Conservation (phyloP, 2,797 vertebrate species). For the Gastrophryne carolinensis region DNA sequence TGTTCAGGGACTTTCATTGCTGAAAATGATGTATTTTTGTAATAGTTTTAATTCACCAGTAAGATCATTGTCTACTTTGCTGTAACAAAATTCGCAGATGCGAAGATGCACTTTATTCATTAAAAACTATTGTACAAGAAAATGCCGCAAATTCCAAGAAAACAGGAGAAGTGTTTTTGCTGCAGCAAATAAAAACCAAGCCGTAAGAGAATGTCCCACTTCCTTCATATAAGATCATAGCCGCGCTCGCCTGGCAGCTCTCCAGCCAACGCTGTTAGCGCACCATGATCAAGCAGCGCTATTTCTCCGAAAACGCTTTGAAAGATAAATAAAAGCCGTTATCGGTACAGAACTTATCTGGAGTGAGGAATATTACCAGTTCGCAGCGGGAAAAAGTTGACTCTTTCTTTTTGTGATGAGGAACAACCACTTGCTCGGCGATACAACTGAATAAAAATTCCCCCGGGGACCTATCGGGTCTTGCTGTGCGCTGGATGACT, state of each 20-base stretch:
- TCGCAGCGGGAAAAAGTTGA: background rate
- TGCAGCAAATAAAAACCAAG: background rate
- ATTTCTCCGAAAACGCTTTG: conserved; percentile 6
- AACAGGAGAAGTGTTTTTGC: background rate
- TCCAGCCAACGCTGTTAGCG: background rate
- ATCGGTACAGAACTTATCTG: conserved; percentile 25
- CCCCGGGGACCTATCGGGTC: background rate
- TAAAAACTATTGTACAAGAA: no score
- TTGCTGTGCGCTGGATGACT: conserved; percentile 28
- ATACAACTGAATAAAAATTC: background rate
- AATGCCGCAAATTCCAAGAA: no score
- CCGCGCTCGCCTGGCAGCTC: background rate
- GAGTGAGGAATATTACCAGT: background rate
- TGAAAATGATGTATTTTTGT: no score
- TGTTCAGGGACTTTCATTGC: no score
- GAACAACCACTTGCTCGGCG: conserved; percentile 19
- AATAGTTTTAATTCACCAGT: no score
- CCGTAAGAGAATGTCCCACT: background rate
- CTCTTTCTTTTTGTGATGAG: conserved; percentile 24
- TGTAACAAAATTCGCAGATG: no score
- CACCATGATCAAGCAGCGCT: conserved; percentile 5
- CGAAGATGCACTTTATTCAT: no score
- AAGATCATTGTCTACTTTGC: no score
- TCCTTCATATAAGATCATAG: background rate
- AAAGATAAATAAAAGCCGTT: conserved; percentile 48